Conservation (phyloP, 2,797 vertebrate species). For the Dipus sagitta region DNA sequence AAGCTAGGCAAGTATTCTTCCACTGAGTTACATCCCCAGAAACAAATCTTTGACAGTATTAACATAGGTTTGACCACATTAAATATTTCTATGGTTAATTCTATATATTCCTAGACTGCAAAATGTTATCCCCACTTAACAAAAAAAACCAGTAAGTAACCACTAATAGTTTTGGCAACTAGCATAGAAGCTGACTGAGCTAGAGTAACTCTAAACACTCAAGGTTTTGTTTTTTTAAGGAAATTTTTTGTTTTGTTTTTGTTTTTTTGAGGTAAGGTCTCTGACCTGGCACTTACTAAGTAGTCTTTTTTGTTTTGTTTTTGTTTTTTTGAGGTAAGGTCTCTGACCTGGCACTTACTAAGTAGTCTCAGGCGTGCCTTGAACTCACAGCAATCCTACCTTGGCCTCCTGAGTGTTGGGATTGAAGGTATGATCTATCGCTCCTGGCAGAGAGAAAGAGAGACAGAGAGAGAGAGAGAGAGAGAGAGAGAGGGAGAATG, state of each 20-base stretch:
- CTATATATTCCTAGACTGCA: constrained; percentile 33
- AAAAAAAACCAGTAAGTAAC: neutral
- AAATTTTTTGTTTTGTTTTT: neutral
- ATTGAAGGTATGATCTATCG: too few relatives aligned
- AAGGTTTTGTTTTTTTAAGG: neutral
- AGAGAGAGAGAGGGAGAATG: too few relatives aligned
- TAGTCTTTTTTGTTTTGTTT: too few relatives aligned
- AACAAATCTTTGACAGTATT: neutral
- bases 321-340: too few relatives aligned
- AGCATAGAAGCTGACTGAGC: neutral
- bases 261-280: too few relatives aligned
- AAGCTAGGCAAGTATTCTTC: neutral
- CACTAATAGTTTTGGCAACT: neutral
- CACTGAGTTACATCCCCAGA: neutral
- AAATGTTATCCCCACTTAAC: constrained; percentile 1
- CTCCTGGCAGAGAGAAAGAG: too few relatives aligned
- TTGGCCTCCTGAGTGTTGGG: too few relatives aligned
- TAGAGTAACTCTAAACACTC: neutral
- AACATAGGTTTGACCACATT: constrained; percentile 13
- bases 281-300: too few relatives aligned
- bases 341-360: too few relatives aligned
- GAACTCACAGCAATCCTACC: too few relatives aligned
- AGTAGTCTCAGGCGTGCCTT: too few relatives aligned
- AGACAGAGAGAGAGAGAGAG: too few relatives aligned
- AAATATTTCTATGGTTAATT: constrained; percentile 13